These are phyloP conservation scores for Neoscelio sp. DNA, from an alignment of 2,888 invertebrate genomes.

Conservation along the genomic window DNA sequence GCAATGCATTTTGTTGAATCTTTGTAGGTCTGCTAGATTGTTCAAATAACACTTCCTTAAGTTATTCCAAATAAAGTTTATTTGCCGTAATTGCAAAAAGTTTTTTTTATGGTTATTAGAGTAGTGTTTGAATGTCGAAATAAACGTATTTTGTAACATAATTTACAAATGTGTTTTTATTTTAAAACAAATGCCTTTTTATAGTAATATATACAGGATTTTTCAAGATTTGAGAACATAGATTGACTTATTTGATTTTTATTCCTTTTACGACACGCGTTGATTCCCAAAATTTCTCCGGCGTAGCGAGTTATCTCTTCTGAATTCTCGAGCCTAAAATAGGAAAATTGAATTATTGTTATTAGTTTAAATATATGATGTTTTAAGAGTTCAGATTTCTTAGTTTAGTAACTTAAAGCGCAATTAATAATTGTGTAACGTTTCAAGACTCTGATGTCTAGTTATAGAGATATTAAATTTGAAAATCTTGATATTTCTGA, in stretches of 20 bases:
- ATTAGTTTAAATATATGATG: not conserved
- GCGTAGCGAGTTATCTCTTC: conserved; percentile 93
- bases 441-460: too few relatives aligned
- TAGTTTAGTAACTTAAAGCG: too few relatives aligned
- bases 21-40: conserved; percentile 72
- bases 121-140: conserved; percentile 29
- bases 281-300: conserved; percentile 97
- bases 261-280: conserved; percentile 95
- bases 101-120: conserved; percentile 41
- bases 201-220: not conserved
- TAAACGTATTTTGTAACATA: conserved; percentile 57
- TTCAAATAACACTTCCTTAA: conserved; percentile 76
- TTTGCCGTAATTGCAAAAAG: conserved; percentile 64
- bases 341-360: conserved; percentile 23
- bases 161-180: not conserved
- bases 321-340: conserved; percentile 89
- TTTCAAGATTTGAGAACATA: not conserved
- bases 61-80: conserved; percentile 74
- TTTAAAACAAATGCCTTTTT: not conserved
- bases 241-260: conserved; percentile 88
- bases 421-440: too few relatives aligned
- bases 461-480: too few relatives aligned
- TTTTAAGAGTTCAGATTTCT: too few relatives aligned
- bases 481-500: too few relatives aligned
- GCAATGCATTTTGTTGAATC: conserved; percentile 66